A percentile compares a stretch with the other conserved stretches of the same genome.
These are phyloP conservation scores for Acanthosepion lycidas DNA, from an alignment of 2,888 invertebrate genomes.

Conservation along the genomic window DNA sequence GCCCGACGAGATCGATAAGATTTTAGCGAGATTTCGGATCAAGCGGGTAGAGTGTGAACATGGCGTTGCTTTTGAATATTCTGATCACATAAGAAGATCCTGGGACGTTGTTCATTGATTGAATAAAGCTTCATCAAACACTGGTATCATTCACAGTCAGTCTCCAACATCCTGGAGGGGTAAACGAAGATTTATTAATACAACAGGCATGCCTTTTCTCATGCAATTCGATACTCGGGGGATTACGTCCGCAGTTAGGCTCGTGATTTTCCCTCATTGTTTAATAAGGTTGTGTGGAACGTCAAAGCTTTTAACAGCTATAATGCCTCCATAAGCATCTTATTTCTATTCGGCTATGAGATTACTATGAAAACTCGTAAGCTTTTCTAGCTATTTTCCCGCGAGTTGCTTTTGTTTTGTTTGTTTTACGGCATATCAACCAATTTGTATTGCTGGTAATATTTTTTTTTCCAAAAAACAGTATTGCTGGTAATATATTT, in stretches of 20 bases:
- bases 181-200: background rate
- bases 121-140: background rate
- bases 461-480: too few relatives aligned
- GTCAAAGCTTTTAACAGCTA: background rate
- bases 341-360: background rate
- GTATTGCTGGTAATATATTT: too few relatives aligned
- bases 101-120: background rate
- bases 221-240: background rate
- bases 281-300: background rate
- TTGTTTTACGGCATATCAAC: too few relatives aligned
- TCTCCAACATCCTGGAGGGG: background rate
- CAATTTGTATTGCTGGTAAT: too few relatives aligned
- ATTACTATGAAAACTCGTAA: background rate
- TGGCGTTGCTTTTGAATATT: background rate
- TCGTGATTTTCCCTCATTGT: background rate
- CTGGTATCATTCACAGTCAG: background rate
- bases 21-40: background rate
- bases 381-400: too few relatives aligned
- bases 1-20: too few relatives aligned
- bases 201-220: background rate
- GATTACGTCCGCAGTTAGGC: background rate
- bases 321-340: background rate
- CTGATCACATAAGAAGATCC: conserved; percentile 5
- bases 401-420: too few relatives aligned
- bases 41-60: background rate